Conservation (phyloP, 2,888 invertebrate species). For the Ectemnius cavifrons region DNA sequence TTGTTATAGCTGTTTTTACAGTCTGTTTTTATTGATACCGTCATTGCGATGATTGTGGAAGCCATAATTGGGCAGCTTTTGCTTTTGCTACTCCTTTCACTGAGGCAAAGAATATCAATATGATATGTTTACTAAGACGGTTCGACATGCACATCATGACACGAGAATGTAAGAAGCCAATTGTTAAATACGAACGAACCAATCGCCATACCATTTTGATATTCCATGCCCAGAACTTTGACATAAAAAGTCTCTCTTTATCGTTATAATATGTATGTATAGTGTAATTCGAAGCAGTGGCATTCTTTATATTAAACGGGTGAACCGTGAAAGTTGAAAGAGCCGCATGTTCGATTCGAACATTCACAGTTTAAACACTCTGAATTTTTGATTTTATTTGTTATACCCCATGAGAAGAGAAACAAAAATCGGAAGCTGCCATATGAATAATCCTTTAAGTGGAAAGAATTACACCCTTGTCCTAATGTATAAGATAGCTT, state of each 20-base stretch:
- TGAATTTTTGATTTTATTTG: conserved; percentile 16
- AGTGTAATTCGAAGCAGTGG: conserved; percentile 47
- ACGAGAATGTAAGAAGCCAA: not conserved
- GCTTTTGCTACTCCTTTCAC: conserved; percentile 24
- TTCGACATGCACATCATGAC: too few relatives aligned
- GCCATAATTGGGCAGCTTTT: conserved; percentile 37
- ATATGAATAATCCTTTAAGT: conserved; percentile 50
- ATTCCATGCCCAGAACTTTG: conserved; percentile 36
- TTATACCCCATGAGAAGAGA: conserved; percentile 14
- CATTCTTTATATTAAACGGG: conserved; percentile 33
- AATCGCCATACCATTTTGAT: conserved; percentile 20
- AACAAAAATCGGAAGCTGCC: conserved; percentile 53
- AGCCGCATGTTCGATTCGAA: conserved; percentile 4
- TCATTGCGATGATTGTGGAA: conserved; percentile 17
- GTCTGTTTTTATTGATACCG: conserved; percentile 24
- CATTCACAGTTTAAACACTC: conserved; percentile 13
- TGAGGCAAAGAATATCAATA: conserved; percentile 12
- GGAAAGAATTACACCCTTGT: conserved; percentile 47
- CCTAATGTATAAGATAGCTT: conserved; percentile 66
- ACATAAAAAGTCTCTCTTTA: conserved; percentile 59
- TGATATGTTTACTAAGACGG: too few relatives aligned
- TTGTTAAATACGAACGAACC: conserved; percentile 11
- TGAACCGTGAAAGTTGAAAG: not conserved
- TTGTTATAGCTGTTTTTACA: conserved; percentile 15
- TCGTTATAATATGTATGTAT: conserved; percentile 55